phyloP scores from a whole-genome alignment of 2,888 invertebrate species.

The Bibio marci region DNA sequence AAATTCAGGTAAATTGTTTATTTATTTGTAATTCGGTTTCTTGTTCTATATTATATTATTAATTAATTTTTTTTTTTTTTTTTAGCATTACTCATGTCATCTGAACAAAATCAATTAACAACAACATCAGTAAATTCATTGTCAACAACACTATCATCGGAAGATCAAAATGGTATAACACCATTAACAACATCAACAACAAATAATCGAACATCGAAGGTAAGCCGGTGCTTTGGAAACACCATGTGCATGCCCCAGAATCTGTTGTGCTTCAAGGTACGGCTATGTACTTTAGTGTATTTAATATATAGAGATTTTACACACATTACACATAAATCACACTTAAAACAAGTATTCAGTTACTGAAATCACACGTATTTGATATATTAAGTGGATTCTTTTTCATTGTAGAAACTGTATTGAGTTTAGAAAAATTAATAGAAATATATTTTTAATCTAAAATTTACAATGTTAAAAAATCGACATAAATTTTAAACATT shows the following conservation, averaged over 20 bases:
- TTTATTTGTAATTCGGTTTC: constrained; percentile 6
- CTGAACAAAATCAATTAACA: constrained; percentile 12
- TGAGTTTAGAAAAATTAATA: too few species aligned
- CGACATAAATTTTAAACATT: too few species aligned
- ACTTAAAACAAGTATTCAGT: neutral
- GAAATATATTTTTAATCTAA: too few species aligned
- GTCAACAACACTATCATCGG: constrained; percentile 2
- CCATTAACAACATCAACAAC: constrained; percentile 1
- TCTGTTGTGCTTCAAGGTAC: constrained; percentile 76
- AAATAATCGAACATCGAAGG: constrained; percentile 32
- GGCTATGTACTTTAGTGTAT: constrained; percentile 31
- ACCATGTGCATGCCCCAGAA: constrained; percentile 69
- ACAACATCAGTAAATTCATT: constrained; percentile 9
- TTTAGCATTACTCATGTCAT: constrained; percentile 14
- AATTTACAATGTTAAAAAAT: too few species aligned
- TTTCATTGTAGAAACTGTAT: too few species aligned
- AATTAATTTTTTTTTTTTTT: constrained; percentile 3
- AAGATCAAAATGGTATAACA: neutral
- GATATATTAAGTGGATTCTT: too few species aligned
- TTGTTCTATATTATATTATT: neutral
- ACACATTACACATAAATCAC: neutral
- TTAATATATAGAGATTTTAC: constrained; percentile 22
- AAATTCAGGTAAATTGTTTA: constrained; percentile 20
- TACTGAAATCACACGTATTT: neutral
- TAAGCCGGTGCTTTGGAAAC: constrained; percentile 49